Percentiles rank a stretch among this genome's conserved stretches.
These are phyloP conservation scores for Porites lutea DNA, from an alignment of 64 coral and sea anemone species.

Conservation along the genomic window DNA sequence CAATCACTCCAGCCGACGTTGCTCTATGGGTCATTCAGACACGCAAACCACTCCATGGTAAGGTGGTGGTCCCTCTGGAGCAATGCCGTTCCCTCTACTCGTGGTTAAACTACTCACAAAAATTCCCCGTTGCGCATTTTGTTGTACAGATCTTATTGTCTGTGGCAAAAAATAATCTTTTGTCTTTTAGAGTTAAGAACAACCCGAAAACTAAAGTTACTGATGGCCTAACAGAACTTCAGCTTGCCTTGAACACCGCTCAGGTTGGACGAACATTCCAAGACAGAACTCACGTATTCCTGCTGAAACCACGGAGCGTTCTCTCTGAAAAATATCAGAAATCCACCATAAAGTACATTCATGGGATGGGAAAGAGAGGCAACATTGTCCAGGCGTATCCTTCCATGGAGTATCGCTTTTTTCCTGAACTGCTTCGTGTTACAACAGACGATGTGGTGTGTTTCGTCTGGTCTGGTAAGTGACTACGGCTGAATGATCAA, in stretches of 20 bases:
- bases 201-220: conserved; percentile 42
- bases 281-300: conserved; percentile 60
- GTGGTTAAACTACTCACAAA: conserved; percentile 1
- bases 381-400: conserved; percentile 52
- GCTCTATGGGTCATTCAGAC: no score
- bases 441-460: conserved; percentile 60
- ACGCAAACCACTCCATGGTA: no score
- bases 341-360: conserved; percentile 34
- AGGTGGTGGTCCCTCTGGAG: no score
- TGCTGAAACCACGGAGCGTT: conserved; percentile 22
- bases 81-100: neutral
- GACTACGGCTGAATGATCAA: neutral
- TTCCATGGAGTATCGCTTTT: conserved; percentile 63
- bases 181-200: conserved; percentile 6
- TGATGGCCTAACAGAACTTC: conserved; percentile 13
- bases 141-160: neutral
- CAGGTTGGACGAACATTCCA: conserved; percentile 47
- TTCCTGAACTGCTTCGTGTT: conserved; percentile 46
- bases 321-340: conserved; percentile 32
- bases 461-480: conserved; percentile 65
- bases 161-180: neutral
- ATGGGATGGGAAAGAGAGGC: conserved; percentile 66
- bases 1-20: no score
- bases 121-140: neutral
- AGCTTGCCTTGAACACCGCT: conserved; percentile 48